A percentile compares a stretch with the other conserved stretches of the same genome.
These are phyloP conservation scores for Tympanuchus pallidicinctus DNA, from an alignment of 2,113 vertebrate genomes.

Conservation along the genomic window DNA sequence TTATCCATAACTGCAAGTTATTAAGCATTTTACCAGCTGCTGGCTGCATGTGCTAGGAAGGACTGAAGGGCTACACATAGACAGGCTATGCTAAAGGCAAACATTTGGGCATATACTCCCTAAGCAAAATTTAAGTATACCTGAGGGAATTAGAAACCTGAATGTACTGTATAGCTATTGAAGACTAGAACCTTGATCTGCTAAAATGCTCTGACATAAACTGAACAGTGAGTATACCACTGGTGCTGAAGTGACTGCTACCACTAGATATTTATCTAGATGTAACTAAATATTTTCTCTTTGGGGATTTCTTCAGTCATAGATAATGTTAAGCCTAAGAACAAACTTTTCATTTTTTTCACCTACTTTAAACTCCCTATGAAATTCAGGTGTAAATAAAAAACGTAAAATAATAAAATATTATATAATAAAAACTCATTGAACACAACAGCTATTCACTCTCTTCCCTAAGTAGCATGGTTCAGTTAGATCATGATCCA, in stretches of 20 bases:
- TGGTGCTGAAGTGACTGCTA: background rate
- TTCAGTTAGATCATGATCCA: background rate
- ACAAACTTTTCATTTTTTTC: conserved; percentile 29
- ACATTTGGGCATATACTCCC: background rate
- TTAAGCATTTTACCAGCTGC: background rate
- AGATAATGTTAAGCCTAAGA: conserved; percentile 17
- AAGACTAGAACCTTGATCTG: background rate
- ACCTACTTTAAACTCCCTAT: background rate
- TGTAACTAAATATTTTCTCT: background rate
- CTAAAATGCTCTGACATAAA: background rate
- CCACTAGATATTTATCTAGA: background rate
- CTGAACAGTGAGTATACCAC: background rate
- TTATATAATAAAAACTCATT: conserved; percentile 44
- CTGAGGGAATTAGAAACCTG: background rate
- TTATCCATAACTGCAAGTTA: background rate
- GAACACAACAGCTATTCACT: conserved; percentile 7
- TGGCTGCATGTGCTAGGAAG: background rate
- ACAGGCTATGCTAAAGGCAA: background rate
- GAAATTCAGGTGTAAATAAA: background rate
- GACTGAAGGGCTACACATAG: background rate
- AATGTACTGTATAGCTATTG: background rate
- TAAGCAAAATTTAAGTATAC: background rate
- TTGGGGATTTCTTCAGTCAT: background rate
- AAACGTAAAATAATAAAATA: background rate
- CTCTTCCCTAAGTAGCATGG: background rate